Evolutionary conservation across 1,140 invertebrate genomes (phyloP), one percentile per base, ranked within the genome.

Genomic region (Notospermus geniculatus): DNA sequence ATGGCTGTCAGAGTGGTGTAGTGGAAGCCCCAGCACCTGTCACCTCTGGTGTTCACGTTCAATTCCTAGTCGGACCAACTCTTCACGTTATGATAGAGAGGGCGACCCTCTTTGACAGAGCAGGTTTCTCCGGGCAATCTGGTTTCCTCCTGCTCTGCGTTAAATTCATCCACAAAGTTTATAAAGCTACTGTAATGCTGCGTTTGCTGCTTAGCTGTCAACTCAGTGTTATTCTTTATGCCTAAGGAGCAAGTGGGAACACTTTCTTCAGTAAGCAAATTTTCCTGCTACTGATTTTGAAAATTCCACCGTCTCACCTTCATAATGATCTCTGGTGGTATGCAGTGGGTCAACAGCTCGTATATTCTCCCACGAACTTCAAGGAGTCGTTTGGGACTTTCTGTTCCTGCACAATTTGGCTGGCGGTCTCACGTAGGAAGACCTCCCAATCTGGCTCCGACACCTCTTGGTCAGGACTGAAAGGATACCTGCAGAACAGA

Each of bases 291-390:
- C 39, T 43, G 39, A 19, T 57, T 28, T 36, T 39, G 30, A 39
- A 27, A 36, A 36, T 36, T 57, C 19, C 4, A 25, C 5, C 4
- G 46, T n/a, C 29, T 25, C 25, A 86, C 86, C 79, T 89, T 89
- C 79, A 99, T 97, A 66, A 99, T 97, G 22, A 96, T 83, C 77
- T 96, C 91, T 1, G 90, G 85, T 0, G 97, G 96, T 70, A 99
- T 95, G 15, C 92, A 92, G 81, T 98, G 95, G 17, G 89, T 90
- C 1, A 98, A 83, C 15, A 99, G 81, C 75, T 99, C 95, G 83
- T 98, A 99, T 1, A 99, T 83, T 70, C 92, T 86, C 41, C 87
- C 88, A 45, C 97, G 84, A 1, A 97, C 88, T 77, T 93, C 90
- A 32, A 91, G 81, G 53, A 99, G 77, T 75, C 89, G 89, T 59